phyloP scores from a whole-genome alignment of 2,797 vertebrate species.

The Pitangus sulphuratus region DNA sequence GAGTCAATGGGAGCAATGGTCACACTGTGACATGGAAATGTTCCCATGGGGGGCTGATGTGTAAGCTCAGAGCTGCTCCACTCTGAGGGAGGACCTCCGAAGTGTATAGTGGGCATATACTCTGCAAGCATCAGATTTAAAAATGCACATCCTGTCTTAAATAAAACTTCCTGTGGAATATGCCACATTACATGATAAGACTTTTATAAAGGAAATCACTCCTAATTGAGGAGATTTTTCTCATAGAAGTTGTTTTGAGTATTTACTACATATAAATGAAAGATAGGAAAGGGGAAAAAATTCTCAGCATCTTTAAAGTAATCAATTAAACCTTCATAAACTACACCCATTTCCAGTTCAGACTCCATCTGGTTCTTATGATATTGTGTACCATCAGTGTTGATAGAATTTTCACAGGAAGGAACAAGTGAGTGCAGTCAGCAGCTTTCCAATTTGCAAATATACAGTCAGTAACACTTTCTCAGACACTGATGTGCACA shows the following conservation, averaged over 20 bases:
- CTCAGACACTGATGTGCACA: accelerated
- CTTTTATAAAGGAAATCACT: background rate
- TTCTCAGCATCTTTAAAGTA: background rate
- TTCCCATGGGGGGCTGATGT: accelerated
- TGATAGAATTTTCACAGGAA: background rate
- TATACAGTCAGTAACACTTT: background rate
- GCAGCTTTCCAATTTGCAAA: background rate
- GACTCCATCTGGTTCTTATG: background rate
- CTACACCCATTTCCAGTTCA: background rate
- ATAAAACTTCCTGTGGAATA: accelerated
- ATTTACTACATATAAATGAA: background rate
- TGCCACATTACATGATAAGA: background rate
- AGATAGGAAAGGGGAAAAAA: background rate
- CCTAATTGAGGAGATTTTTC: background rate
- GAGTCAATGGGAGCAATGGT: background rate
- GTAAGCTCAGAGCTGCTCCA: background rate
- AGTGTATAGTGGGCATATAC: accelerated
- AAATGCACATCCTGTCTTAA: background rate
- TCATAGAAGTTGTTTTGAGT: background rate
- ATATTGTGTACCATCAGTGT: background rate
- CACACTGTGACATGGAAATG: background rate
- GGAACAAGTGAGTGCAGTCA: background rate
- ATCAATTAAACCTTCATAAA: background rate
- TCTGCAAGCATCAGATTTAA: background rate
- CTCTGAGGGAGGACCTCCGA: background rate